A percentile compares a stretch with the other conserved stretches of the same genome.
phyloP scores from a whole-genome alignment of 1,140 invertebrate genomes.

The Eubasilissa regina region DNA sequence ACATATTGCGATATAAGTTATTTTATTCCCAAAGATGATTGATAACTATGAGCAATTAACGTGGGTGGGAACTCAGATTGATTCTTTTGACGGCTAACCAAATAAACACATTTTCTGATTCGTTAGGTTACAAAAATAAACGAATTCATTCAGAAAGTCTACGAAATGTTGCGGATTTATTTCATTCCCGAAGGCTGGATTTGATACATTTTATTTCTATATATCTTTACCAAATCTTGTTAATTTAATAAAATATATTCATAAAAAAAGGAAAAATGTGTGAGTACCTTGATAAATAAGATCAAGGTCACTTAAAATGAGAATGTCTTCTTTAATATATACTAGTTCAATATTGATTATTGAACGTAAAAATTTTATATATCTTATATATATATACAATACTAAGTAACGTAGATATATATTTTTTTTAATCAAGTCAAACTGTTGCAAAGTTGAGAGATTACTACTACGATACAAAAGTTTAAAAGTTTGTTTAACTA shows the following conservation, averaged over 20 bases:
- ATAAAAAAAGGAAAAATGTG: neutral
- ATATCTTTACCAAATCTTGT: constrained; percentile 11
- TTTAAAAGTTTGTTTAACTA: no score
- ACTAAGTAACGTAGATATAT: no score
- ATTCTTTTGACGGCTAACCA: constrained; percentile 1
- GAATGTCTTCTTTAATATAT: no score
- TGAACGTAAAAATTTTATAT: no score
- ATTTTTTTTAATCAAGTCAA: no score
- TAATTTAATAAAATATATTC: constrained; percentile 37
- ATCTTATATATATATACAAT: no score
- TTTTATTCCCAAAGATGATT: neutral
- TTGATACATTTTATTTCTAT: constrained; percentile 24
- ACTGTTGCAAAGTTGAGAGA: no score
- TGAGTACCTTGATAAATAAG: neutral
- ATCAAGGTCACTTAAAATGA: no score
- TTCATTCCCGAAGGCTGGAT: constrained; percentile 7
- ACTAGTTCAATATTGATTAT: no score
- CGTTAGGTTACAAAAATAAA: constrained; percentile 3
- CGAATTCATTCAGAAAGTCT: neutral
- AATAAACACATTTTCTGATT: constrained; percentile 16
- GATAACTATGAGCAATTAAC: constrained; percentile 6
- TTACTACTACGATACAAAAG: no score
- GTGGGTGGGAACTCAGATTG: neutral
- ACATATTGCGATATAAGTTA: no score
- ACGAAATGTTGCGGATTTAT: constrained; percentile 23